A percentile compares a stretch with the other conserved stretches of the same genome.
Evolutionary conservation across 2,113 vertebrate genomes (phyloP).

Genomic region (Hystrix brachyura): DNA sequence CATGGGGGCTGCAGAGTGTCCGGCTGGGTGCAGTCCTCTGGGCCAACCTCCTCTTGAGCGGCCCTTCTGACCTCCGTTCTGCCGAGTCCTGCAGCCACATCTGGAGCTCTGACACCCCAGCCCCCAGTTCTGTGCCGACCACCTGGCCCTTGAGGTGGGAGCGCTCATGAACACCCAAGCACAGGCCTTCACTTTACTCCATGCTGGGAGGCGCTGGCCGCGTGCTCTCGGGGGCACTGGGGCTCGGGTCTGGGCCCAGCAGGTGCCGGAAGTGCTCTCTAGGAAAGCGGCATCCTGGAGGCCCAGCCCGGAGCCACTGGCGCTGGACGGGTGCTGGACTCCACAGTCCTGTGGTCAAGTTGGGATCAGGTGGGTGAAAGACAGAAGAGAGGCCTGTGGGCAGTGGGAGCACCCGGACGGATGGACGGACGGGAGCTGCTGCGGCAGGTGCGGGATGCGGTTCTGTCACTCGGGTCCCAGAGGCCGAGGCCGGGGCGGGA

Average conservation of each 20-base stretch:
- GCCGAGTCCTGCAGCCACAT: background rate
- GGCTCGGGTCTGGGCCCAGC: background rate
- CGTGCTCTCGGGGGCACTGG: background rate
- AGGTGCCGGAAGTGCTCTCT: background rate
- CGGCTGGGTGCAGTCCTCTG: background rate
- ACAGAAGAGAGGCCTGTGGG: too few relatives aligned
- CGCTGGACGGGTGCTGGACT: background rate
- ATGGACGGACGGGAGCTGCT: background rate
- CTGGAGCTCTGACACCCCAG: too few relatives aligned
- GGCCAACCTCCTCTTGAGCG: too few relatives aligned
- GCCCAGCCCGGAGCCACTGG: too few relatives aligned
- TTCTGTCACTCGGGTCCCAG: accelerated
- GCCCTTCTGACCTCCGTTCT: background rate
- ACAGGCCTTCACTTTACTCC: too few relatives aligned
- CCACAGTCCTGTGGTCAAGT: background rate
- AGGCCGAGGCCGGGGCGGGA: background rate
- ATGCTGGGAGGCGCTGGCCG: too few relatives aligned
- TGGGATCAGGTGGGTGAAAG: background rate
- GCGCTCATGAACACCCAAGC: background rate
- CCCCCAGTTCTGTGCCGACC: background rate
- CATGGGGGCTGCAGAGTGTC: background rate
- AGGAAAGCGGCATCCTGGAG: too few relatives aligned
- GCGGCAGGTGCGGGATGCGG: background rate
- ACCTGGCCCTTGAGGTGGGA: background rate
- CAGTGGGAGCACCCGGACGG: too few relatives aligned